These are phyloP conservation scores for Lepidotrigona ventralis DNA, from an alignment of 1,140 invertebrate genomes.

Conservation along the genomic window DNA sequence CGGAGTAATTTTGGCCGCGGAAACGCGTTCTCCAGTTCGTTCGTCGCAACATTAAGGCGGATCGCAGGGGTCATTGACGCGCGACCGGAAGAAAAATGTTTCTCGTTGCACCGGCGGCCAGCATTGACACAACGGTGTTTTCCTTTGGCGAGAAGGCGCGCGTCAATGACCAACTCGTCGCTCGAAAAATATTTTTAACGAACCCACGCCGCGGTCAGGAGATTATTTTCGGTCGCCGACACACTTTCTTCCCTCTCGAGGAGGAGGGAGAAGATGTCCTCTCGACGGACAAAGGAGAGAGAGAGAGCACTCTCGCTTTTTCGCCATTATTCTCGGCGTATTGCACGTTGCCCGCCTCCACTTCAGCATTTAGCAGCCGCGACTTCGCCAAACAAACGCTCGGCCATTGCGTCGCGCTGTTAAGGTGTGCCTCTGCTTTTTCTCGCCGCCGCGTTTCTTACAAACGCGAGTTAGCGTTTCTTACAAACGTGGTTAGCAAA, in stretches of 20 bases:
- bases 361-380: neutral
- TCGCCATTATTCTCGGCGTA: neutral
- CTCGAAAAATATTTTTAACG: slow-evolving; percentile 40
- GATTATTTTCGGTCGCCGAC: slow-evolving; percentile 46
- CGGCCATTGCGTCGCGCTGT: slow-evolving; percentile 12
- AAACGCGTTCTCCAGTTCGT: neutral
- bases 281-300: neutral
- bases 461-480: neutral
- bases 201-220: neutral
- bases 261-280: neutral
- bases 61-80: neutral
- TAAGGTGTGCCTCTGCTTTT: slow-evolving; percentile 23
- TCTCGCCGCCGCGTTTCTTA: neutral
- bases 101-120: slow-evolving; percentile 5
- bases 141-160: neutral
- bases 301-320: slow-evolving; percentile 31
- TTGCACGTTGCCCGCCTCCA: neutral
- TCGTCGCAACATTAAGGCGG: neutral
- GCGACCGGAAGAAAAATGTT: slow-evolving; percentile 12
- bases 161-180: neutral
- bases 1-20: too few species aligned
- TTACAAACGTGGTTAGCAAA: too few species aligned
- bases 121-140: slow-evolving; percentile 31
- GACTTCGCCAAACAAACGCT: slow-evolving; percentile 16
- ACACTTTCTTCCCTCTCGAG: slow-evolving; percentile 16